Percentiles rank a stretch among this genome's conserved stretches.
Conservation (phyloP, 2,113 vertebrate species). For the Platichthys flesus region DNA sequence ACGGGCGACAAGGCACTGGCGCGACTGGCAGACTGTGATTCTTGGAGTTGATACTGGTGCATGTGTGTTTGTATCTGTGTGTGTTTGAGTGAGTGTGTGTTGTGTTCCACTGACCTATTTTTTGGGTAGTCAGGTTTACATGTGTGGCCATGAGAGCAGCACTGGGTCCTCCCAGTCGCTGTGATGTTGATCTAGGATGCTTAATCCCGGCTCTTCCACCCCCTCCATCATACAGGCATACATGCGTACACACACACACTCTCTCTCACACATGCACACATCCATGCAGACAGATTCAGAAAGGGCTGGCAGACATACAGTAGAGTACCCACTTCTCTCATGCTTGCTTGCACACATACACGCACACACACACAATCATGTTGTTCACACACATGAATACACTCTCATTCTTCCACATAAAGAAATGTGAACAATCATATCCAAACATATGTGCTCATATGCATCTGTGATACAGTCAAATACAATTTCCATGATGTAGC, state of each 20-base stretch:
- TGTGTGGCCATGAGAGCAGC: conserved; percentile 74
- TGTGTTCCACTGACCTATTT: conserved; percentile 88
- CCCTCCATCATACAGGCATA: conserved; percentile 55
- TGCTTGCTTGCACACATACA: conserved; percentile 50
- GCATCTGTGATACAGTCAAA: conserved; percentile 33
- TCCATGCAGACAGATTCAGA: conserved; percentile 40
- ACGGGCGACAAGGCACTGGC: conserved; percentile 52
- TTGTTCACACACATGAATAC: conserved; percentile 43
- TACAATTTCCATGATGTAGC: conserved; percentile 28
- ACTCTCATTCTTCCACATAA: conserved; percentile 33
- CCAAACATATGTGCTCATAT: conserved; percentile 49
- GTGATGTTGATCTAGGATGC: conserved; percentile 77
- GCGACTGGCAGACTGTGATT: conserved; percentile 63
- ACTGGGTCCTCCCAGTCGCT: conserved; percentile 71
- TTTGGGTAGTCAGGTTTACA: conserved; percentile 71
- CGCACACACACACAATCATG: conserved; percentile 19
- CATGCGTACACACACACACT: conserved; percentile 46
- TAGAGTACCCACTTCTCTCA: conserved; percentile 46
- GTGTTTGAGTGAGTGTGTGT: conserved; percentile 56
- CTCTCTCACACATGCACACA: conserved; percentile 53
- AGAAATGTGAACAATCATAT: conserved; percentile 29
- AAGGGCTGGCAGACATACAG: conserved; percentile 62
- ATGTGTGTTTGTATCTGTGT: conserved; percentile 41
- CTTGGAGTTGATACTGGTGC: conserved; percentile 72
- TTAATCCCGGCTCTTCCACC: conserved; percentile 73